Conservation (phyloP, 2,888 invertebrate species). For the Drosophila pegasa region DNA sequence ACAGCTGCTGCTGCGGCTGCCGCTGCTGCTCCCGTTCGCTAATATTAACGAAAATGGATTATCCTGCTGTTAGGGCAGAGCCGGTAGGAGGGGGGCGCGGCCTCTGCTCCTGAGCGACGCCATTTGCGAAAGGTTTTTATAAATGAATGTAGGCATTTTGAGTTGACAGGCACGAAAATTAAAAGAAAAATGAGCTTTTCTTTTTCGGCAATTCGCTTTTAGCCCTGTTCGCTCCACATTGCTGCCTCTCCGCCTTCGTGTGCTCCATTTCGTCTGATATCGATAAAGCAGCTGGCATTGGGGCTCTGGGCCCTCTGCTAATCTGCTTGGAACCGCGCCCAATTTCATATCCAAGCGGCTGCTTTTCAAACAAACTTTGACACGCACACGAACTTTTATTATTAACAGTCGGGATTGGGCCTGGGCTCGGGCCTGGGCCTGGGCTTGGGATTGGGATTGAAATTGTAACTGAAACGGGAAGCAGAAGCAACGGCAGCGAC, state of each 20-base stretch:
- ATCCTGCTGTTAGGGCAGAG: constrained; percentile 49
- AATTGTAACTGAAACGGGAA: constrained; percentile 29
- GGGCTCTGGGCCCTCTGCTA: constrained; percentile 46
- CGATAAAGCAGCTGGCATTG: constrained; percentile 50
- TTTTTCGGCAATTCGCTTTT: constrained; percentile 42
- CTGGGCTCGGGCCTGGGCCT: constrained; percentile 14
- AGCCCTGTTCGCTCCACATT: constrained; percentile 15
- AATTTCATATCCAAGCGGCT: constrained; percentile 70
- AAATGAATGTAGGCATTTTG: constrained; percentile 78
- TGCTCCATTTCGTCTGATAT: constrained; percentile 60
- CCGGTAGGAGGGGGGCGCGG: not conserved
- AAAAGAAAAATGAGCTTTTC: constrained; percentile 81
- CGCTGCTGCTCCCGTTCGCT: constrained; percentile 8
- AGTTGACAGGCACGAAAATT: constrained; percentile 82
- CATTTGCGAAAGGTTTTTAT: constrained; percentile 68
- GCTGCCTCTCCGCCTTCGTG: constrained; percentile 34
- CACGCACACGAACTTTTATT: constrained; percentile 81
- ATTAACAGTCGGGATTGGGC: constrained; percentile 53
- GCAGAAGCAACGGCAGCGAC: constrained; percentile 17
- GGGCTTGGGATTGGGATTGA: constrained; percentile 24
- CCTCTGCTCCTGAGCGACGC: constrained; percentile 20
- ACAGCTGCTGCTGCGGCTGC: constrained; percentile 17
- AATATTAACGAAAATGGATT: constrained; percentile 75
- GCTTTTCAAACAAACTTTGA: constrained; percentile 80
- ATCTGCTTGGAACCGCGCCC: constrained; percentile 73